Conservation (phyloP, 2,113 vertebrate genomes). For the Ophthalmolycus amberensis region DNA sequence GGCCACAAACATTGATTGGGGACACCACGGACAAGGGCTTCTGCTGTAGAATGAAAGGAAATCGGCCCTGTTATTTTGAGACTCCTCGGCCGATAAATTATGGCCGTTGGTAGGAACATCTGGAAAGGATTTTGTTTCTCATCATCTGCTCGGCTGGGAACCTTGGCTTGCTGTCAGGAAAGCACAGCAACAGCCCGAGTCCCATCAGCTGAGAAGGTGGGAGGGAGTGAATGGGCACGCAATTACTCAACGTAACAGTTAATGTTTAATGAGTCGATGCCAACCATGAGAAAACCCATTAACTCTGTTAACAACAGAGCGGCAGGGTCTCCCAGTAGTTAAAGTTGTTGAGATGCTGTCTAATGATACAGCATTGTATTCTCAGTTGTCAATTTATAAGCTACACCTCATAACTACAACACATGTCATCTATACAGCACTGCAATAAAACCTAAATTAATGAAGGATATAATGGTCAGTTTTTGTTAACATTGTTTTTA, state of each 20-base stretch:
- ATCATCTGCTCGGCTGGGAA: conserved; percentile 67
- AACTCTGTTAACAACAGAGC: not conserved
- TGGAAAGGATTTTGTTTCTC: conserved; percentile 79
- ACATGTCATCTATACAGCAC: not conserved
- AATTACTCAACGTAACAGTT: conserved; percentile 48
- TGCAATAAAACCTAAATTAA: not conserved
- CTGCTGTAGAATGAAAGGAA: conserved; percentile 52
- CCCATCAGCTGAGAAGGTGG: conserved; percentile 59
- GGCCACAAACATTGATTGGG: conserved; percentile 10
- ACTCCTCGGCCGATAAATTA: conserved; percentile 45
- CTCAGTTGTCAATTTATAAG: not conserved
- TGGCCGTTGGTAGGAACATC: conserved; percentile 68
- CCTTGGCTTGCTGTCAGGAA: conserved; percentile 61
- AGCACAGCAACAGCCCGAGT: conserved; percentile 39
- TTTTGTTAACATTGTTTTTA: not conserved
- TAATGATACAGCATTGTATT: not conserved
- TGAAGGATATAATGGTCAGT: not conserved
- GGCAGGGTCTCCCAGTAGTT: conserved; percentile 27
- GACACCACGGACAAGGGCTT: conserved; percentile 27
- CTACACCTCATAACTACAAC: not conserved
- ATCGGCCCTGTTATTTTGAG: conserved; percentile 41
- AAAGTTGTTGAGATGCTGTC: not conserved
- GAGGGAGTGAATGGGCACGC: conserved; percentile 2
- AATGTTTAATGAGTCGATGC: conserved; percentile 49
- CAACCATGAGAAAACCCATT: conserved; percentile 56